These are phyloP conservation scores for Dendrolimus houi DNA, from an alignment of 2,888 invertebrate species.

Conservation along the genomic window DNA sequence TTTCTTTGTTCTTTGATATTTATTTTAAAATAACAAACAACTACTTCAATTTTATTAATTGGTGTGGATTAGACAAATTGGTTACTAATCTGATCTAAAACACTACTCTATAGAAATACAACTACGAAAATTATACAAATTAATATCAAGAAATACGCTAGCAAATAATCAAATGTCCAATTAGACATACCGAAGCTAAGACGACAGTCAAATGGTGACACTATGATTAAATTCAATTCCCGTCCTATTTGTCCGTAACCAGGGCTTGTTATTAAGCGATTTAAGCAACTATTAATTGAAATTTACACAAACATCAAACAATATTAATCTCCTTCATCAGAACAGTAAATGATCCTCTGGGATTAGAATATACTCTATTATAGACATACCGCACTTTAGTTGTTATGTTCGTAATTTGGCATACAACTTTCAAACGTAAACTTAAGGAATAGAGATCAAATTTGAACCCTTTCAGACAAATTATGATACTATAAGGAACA, in stretches of 20 bases:
- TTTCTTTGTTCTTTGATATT: too few species aligned
- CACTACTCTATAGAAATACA: too few species aligned
- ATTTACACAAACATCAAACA: constrained; percentile 15
- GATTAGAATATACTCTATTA: constrained; percentile 7
- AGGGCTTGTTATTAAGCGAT: constrained; percentile 8
- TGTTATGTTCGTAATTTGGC: neutral
- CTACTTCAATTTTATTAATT: too few species aligned
- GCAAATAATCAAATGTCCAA: neutral
- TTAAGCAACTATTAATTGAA: constrained; percentile 21
- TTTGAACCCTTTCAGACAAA: too few species aligned
- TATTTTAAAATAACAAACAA: too few species aligned
- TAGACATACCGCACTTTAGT: neutral
- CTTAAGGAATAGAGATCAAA: too few species aligned
- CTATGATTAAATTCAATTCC: neutral
- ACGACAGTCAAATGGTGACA: neutral
- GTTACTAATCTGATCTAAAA: too few species aligned
- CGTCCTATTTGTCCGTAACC: neutral
- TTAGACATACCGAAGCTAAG: neutral
- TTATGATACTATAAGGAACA: too few species aligned
- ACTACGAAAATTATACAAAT: too few species aligned
- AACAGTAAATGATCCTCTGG: constrained; percentile 8
- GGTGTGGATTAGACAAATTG: too few species aligned
- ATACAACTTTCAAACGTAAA: too few species aligned
- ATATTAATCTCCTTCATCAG: constrained; percentile 11
- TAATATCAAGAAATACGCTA: neutral